phyloP scores from a whole-genome alignment of 2,888 invertebrate genomes.

The Spialia ferax region DNA sequence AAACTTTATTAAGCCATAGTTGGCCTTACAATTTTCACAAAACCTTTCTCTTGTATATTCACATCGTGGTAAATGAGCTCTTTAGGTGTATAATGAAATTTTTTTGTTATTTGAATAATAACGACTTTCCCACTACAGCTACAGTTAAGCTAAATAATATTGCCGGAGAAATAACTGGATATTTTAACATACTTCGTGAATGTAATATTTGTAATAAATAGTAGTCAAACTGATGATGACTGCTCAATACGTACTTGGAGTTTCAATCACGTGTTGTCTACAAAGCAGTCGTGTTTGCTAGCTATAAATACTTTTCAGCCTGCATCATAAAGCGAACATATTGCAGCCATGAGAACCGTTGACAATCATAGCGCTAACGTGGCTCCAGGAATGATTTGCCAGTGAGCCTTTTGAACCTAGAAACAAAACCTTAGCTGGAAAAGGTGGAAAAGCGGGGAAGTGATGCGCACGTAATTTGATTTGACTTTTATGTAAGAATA shows the following conservation, averaged over 20 bases:
- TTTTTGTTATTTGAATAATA: too few relatives aligned
- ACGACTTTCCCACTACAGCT: too few relatives aligned
- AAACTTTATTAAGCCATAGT: background rate
- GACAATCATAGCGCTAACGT: constrained; percentile 63
- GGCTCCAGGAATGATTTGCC: constrained; percentile 43
- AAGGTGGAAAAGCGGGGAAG: background rate
- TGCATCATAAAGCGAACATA: constrained; percentile 39
- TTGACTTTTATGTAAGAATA: background rate
- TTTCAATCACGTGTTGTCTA: background rate
- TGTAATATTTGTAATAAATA: background rate
- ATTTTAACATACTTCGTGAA: background rate
- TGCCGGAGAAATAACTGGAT: background rate
- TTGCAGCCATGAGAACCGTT: constrained; percentile 55
- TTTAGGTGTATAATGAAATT: too few relatives aligned
- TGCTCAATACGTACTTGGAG: background rate
- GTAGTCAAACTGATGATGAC: background rate
- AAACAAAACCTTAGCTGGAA: background rate
- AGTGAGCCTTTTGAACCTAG: background rate
- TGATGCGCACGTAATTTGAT: background rate
- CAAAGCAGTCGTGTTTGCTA: background rate
- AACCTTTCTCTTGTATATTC: background rate
- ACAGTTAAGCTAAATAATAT: too few relatives aligned
- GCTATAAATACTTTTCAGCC: constrained; percentile 46
- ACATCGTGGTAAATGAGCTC: too few relatives aligned
- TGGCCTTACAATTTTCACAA: background rate